Evolutionary conservation across 1,140 invertebrate species (phyloP).

Genomic region (Chlorops oryzae): DNA sequence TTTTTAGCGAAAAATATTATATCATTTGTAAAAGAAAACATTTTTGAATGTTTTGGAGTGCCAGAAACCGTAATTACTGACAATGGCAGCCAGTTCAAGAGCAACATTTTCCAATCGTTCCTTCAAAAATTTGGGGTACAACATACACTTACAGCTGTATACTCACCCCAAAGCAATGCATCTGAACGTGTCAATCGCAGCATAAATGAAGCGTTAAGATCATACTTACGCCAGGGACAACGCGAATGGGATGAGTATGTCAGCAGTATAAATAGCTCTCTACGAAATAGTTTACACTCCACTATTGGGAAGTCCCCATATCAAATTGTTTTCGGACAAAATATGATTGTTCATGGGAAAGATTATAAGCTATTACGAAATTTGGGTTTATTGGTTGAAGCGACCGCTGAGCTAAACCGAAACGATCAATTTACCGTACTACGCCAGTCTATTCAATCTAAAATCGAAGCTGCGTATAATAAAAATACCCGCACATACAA

Average conservation of each 20-base stretch:
- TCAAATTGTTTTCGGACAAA: not conserved
- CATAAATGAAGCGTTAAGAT: slow-evolving; percentile 3
- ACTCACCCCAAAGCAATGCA: slow-evolving; percentile 1
- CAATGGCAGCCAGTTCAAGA: slow-evolving; percentile 14
- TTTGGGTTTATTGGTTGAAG: not conserved
- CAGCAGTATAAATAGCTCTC: not conserved
- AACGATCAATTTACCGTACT: not conserved
- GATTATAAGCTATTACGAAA: not conserved
- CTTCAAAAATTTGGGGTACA: not conserved
- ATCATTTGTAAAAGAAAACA: slow-evolving; percentile 3
- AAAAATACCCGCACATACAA: not conserved
- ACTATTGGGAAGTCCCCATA: not conserved
- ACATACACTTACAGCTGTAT: slow-evolving; percentile 1
- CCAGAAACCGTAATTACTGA: slow-evolving; percentile 12
- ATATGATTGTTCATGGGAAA: slow-evolving; percentile 2
- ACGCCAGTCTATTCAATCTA: not conserved
- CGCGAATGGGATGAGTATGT: slow-evolving; percentile 13
- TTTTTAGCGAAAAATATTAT: not conserved
- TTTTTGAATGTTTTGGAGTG: slow-evolving; percentile 8
- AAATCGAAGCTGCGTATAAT: not conserved
- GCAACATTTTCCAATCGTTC: slow-evolving; percentile 3
- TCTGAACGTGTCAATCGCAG: slow-evolving; percentile 6
- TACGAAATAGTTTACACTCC: not conserved
- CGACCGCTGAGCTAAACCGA: not conserved
- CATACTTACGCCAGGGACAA: slow-evolving; percentile 1